Percentiles rank a stretch among this genome's conserved stretches.
Conservation (phyloP, 2,797 vertebrate species). For the Phalloptychus januarius region DNA sequence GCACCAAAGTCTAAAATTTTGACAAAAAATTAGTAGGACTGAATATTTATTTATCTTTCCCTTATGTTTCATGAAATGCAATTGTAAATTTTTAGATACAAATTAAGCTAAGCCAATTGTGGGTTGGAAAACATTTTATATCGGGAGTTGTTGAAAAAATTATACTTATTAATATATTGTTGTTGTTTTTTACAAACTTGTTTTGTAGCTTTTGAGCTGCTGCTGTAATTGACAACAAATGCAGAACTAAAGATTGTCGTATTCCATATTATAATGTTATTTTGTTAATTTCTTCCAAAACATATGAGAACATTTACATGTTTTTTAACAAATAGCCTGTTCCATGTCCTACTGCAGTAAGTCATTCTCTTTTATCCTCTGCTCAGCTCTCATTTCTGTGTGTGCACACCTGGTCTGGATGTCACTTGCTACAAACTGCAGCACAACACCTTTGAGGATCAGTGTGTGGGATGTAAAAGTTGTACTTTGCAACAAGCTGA, state of each 20-base stretch:
- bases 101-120: neutral
- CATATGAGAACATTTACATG: neutral
- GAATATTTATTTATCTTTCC: neutral
- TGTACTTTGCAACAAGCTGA: slow-evolving; percentile 2
- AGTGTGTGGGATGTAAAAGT: neutral
- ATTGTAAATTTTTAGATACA: slow-evolving; percentile 6
- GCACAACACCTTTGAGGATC: slow-evolving; percentile 1
- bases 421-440: slow-evolving; percentile 5
- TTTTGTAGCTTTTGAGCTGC: slow-evolving; percentile 10
- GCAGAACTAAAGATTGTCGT: neutral
- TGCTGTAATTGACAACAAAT: slow-evolving; percentile 24
- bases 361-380: neutral
- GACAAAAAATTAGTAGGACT: neutral
- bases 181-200: neutral
- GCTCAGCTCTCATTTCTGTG: neutral
- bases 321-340: neutral
- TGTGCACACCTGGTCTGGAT: slow-evolving; percentile 1
- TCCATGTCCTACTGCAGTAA: neutral
- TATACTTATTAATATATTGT: slow-evolving; percentile 10
- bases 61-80: slow-evolving; percentile 5
- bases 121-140: neutral
- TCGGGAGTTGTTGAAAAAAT: neutral
- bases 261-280: neutral
- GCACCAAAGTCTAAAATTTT: neutral
- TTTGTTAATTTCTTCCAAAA: neutral